Evolutionary conservation across 2,797 vertebrate genomes (phyloP).

Genomic region (Takifugu ocellatus): DNA sequence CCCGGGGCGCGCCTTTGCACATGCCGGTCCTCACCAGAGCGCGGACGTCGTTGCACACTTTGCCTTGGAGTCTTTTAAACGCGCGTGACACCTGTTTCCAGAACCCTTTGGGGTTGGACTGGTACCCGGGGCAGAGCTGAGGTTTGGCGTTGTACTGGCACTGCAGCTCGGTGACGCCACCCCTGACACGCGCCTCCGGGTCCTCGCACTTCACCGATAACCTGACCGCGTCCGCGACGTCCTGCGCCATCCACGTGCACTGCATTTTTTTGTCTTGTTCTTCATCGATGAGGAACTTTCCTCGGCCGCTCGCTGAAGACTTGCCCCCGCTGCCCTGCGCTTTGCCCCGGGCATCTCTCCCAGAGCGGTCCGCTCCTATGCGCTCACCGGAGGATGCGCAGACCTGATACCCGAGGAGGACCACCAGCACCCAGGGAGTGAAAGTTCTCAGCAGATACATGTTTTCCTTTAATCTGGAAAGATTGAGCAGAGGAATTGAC

Average conservation of each 20-base stretch:
- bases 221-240: conserved; percentile 32
- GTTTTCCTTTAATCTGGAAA: not conserved
- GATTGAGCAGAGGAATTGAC: no score
- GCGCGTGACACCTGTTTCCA: conserved; percentile 84
- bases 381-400: conserved; percentile 44
- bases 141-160: conserved; percentile 82
- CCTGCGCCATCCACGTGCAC: conserved; percentile 76
- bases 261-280: conserved; percentile 57
- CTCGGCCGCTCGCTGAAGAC: conserved; percentile 27
- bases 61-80: conserved; percentile 72
- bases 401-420: conserved; percentile 60
- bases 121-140: conserved; percentile 70
- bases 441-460: conserved; percentile 58
- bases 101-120: conserved; percentile 63
- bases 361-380: conserved; percentile 15
- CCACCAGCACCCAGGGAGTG: conserved; percentile 67
- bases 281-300: conserved; percentile 72
- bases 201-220: conserved; percentile 74
- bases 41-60: conserved; percentile 73
- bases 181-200: conserved; percentile 15
- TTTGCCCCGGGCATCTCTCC: not conserved
- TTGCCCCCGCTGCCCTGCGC: conserved; percentile 17
- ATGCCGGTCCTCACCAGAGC: conserved; percentile 73
- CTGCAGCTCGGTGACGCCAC: conserved; percentile 16
- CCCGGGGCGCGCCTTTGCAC: conserved; percentile 78